Conservation (phyloP, 2,113 vertebrate species). For the Lepus europaeus region DNA sequence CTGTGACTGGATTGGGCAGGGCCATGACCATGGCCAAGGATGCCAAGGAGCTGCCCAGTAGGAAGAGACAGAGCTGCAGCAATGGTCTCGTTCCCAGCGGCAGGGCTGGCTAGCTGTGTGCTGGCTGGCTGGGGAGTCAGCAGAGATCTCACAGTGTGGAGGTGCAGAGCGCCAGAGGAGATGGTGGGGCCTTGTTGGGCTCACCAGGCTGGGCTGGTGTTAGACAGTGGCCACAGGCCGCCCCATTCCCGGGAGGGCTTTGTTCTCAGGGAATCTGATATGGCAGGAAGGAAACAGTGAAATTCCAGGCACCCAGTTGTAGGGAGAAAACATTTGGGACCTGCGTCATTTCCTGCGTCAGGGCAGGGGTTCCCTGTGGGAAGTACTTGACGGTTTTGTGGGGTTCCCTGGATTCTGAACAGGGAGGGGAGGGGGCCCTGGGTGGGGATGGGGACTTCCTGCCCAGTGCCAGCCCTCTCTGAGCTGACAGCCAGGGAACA, state of each 20-base stretch:
- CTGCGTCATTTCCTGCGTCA: slow-evolving; percentile 31
- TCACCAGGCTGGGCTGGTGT: slow-evolving; percentile 8
- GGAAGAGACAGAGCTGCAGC: background rate
- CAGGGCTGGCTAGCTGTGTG: background rate
- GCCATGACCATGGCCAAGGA: background rate
- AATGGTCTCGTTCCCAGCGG: background rate
- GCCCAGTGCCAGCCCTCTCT: slow-evolving; percentile 55
- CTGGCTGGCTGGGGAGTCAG: background rate
- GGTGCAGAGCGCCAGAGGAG: background rate
- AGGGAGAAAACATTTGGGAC: background rate
- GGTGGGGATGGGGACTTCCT: slow-evolving; percentile 11
- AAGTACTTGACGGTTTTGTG: slow-evolving; percentile 37
- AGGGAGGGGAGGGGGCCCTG: background rate
- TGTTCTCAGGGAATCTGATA: slow-evolving; percentile 57
- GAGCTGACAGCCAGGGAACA: slow-evolving; percentile 31
- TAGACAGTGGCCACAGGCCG: slow-evolving; percentile 29
- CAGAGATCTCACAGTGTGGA: background rate
- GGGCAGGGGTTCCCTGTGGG: slow-evolving; percentile 5
- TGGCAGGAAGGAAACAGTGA: slow-evolving; percentile 67
- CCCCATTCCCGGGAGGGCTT: slow-evolving; percentile 42
- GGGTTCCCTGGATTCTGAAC: slow-evolving; percentile 47
- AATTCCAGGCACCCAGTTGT: slow-evolving; percentile 30
- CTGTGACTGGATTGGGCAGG: background rate
- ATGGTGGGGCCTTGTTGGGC: background rate
- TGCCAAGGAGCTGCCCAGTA: background rate